Percentiles rank a stretch among this genome's conserved stretches.
phyloP scores from a whole-genome alignment of 2,113 vertebrate genomes.

The Cryptotis parvus region DNA sequence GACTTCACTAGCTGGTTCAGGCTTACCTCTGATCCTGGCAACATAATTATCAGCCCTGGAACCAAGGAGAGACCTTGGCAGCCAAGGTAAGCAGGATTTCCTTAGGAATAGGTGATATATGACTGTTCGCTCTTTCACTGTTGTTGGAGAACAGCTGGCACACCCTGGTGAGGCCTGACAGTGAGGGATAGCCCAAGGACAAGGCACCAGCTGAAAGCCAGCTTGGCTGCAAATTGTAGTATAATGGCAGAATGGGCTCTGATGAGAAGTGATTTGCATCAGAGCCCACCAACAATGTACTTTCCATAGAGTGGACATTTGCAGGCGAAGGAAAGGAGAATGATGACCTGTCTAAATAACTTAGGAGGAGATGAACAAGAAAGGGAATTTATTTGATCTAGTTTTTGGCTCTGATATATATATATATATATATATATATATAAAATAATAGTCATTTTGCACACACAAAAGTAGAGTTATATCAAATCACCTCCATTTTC shows the following conservation, averaged over 20 bases:
- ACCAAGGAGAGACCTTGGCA: not conserved
- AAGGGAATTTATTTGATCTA: not conserved
- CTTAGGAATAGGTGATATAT: constrained; percentile 42
- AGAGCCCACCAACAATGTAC: constrained; percentile 59
- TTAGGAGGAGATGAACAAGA: not conserved
- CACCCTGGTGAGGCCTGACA: constrained; percentile 68
- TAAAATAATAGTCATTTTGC: constrained; percentile 6
- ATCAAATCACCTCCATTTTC: not conserved
- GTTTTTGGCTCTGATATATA: not conserved
- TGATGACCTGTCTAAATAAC: constrained; percentile 26
- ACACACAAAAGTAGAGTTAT: not conserved
- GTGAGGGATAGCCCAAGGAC: constrained; percentile 70
- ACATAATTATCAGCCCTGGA: not conserved
- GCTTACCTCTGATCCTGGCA: not conserved
- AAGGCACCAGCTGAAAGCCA: constrained; percentile 77
- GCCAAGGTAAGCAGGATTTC: constrained; percentile 12
- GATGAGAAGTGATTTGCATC: constrained; percentile 75
- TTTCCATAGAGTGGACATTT: not conserved
- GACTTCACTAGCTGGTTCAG: not conserved
- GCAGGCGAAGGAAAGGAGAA: constrained; percentile 42
- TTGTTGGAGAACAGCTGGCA: constrained; percentile 73
- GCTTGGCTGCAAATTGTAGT: constrained; percentile 78
- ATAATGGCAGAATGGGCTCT: constrained; percentile 72
- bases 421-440: not conserved
- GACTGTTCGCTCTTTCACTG: constrained; percentile 17